Evolutionary conservation across 2,888 invertebrate species (phyloP).

Genomic region (Spicauda simplicius): DNA sequence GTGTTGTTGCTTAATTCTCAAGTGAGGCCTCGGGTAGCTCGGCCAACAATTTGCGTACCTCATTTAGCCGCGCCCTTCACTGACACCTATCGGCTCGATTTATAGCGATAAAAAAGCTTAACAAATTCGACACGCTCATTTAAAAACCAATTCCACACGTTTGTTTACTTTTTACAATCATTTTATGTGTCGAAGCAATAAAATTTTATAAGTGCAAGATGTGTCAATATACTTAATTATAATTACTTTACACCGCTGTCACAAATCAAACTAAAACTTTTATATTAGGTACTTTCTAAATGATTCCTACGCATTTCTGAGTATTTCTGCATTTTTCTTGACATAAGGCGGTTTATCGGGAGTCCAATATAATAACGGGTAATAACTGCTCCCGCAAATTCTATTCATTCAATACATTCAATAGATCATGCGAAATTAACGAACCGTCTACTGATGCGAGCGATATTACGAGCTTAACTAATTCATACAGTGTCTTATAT

Average conservation of each 20-base stretch:
- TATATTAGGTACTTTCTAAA: background rate
- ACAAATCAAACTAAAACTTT: background rate
- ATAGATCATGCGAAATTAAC: conserved; percentile 15
- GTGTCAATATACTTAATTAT: background rate
- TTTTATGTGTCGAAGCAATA: conserved; percentile 17
- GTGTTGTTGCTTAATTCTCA: conserved; percentile 19
- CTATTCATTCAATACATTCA: conserved; percentile 11
- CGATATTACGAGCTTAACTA: conserved; percentile 11
- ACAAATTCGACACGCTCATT: conserved; percentile 25
- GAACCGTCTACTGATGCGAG: conserved; percentile 17
- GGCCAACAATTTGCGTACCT: conserved; percentile 20
- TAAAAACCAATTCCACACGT: conserved; percentile 22
- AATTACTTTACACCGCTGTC: background rate
- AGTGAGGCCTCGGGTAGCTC: conserved; percentile 13
- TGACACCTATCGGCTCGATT: conserved; percentile 26
- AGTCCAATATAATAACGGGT: background rate
- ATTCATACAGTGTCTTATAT: conserved; percentile 20
- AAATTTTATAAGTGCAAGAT: conserved; percentile 9
- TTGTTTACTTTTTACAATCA: conserved; percentile 23
- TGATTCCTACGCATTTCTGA: background rate
- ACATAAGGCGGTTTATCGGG: background rate
- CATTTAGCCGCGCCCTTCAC: conserved; percentile 25
- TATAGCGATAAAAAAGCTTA: conserved; percentile 25
- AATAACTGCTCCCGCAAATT: conserved; percentile 3
- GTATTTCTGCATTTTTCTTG: background rate